Evolutionary conservation across 2,113 vertebrate species (phyloP).

Genomic region (Psammodynastes pulverulentus): DNA sequence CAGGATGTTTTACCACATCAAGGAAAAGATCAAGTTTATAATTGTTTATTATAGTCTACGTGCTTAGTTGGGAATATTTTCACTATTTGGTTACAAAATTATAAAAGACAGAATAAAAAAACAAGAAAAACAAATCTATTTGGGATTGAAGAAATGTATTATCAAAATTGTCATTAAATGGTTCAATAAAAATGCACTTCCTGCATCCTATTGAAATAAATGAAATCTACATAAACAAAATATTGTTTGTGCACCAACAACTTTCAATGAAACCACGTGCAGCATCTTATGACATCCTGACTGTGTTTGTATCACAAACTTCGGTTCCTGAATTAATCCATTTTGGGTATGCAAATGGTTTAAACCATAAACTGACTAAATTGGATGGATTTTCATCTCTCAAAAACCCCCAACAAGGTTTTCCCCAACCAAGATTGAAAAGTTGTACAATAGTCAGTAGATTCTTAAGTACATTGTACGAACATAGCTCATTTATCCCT

Average conservation of each 20-base stretch:
- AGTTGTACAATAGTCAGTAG: neutral
- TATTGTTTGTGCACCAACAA: neutral
- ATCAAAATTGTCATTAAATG: neutral
- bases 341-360: neutral
- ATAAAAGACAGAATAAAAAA: neutral
- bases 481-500: neutral
- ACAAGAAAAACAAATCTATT: neutral
- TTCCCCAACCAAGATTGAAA: neutral
- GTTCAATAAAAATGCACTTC: neutral
- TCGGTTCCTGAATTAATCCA: neutral
- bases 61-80: neutral
- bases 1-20: neutral
- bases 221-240: neutral
- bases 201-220: neutral
- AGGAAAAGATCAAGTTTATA: neutral
- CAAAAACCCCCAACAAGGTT: neutral
- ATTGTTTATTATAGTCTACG: too few relatives aligned
- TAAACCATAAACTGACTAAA: neutral
- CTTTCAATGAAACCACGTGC: neutral
- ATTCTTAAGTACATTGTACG: neutral
- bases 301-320: neutral
- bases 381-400: neutral
- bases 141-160: neutral
- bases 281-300: neutral
- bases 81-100: neutral